Base-by-base conservation (phyloP, 2,888 invertebrate species). In the Lagria hirta region DNA sequence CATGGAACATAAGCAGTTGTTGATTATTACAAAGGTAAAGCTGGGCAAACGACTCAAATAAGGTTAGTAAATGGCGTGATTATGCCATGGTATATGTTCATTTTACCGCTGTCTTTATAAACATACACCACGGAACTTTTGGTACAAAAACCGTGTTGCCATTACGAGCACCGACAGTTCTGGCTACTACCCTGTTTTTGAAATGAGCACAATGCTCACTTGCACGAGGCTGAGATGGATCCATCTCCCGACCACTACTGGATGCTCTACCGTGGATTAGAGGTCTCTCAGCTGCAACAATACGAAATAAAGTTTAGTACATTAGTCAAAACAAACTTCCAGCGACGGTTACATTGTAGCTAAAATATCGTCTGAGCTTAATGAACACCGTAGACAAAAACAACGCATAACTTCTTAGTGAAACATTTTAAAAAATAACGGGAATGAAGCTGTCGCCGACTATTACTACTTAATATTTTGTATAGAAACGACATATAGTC, bases 1-100 rank as follows among this genome's bases (percentile, higher is more conserved):
- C 71, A 68, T 69, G 64, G 63, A 71, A 70, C 65, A 68, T 68
- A 69, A 68, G 69, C 67, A 66, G 54, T 66, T 64, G 45, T 32
- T 43, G 28, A 43, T 43, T 24, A 36, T 36, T 38, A 48, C 38
- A 43, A 30, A 48, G 34, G 43, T 48, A 57, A 48, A 58, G 58
- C 56, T 55, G 51, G 52, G 53, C 54, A 55, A 60, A 49, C 55
- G 56, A 49, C 51, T 61, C 48, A 60, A 64, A 64, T 56, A 55
- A 62, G 55, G 55, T 33, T 55, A 54, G 61, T 62, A 57, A 61
- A 58, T 51, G 29, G 38, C 37, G 42, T 48, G 27, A 36, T 29
- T 14, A 5, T 14, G 14, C 40, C 43, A 33, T 41, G 43, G 35
- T 40, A 21, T 44, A 41, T 43, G 32, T 40, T 35, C 22, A 23